Evolutionary conservation across 2,888 invertebrate genomes (phyloP), one percentile per base, ranked within the genome.

Genomic region (Vandiemenella viatica): DNA sequence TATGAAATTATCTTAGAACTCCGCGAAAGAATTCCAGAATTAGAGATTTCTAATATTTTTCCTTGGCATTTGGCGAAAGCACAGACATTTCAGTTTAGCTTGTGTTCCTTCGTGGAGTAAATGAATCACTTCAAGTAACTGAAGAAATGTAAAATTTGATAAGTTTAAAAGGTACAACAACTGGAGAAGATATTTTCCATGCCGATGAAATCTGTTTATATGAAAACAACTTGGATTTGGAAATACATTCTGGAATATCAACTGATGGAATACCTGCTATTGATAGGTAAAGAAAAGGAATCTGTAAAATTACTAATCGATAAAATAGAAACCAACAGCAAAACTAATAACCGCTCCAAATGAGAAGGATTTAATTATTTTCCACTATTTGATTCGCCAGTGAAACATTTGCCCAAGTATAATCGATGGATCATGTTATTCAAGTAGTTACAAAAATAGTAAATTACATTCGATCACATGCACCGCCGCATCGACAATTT

Each of bases 1-100:
- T n/a, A 42, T 49, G 46, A 51, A 44, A 53, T 51, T 51, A 41
- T 49, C 45, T 13, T 32, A 6, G 49, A 51, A 49, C 43, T 49
- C 40, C 51, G 48, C 51, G 53, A 37, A 22, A 52, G n/a, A n/a
- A n/a, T n/a, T n/a, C n/a, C 38, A 40, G 37, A 32, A 50, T 52
- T 50, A 38, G 42, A 40, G 43, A 52, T 50, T 53, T 53, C 48
- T 49, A 50, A 52, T 44, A 37, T 32, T 53, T 47, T 53, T 53
- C 26, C 52, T 44, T 53, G 20, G 51, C 46, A 17, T 26, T 26
- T 26, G 26, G 13, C 26, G 26, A 26, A 26, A 26, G 13, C 13
- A 26, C 26, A 26, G 26, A 26, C 13, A 26, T 26, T 26, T 26
- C 26, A 26, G 26, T 32, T n/a, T n/a, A n/a, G n/a, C n/a, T n/a